Conservation (phyloP, 2,888 invertebrate genomes). For the Cordilura impudica region DNA sequence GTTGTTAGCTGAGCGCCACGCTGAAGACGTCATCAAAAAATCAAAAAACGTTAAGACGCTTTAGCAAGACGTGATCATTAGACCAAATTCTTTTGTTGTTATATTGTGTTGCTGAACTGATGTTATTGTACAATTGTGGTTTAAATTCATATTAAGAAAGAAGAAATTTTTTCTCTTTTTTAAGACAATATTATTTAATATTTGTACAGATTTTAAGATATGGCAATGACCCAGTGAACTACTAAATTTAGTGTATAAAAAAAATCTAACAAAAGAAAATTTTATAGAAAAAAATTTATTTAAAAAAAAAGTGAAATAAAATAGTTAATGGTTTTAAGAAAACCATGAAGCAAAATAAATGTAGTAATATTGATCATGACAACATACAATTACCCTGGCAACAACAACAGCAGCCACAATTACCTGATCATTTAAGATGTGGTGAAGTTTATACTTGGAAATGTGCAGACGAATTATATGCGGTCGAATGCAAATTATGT, state of each 20-base stretch:
- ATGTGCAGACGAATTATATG: conserved; percentile 71
- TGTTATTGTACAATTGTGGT: not conserved
- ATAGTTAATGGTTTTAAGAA: not conserved
- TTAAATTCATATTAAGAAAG: not conserved
- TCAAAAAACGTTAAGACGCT: not conserved
- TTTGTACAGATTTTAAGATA: not conserved
- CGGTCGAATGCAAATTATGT: conserved; percentile 71
- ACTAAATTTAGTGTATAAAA: too few relatives aligned
- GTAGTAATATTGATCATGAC: not conserved
- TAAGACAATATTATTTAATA: not conserved
- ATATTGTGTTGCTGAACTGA: not conserved
- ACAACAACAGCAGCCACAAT: not conserved
- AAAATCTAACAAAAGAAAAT: conserved; percentile 3
- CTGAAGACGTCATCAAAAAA: conserved; percentile 37
- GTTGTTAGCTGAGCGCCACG: conserved; percentile 44
- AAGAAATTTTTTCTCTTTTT: not conserved
- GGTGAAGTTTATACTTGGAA: conserved; percentile 72
- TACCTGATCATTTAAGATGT: conserved; percentile 66
- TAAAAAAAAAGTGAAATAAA: not conserved
- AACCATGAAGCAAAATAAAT: not conserved
- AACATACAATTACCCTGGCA: not conserved
- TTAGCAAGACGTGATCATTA: not conserved
- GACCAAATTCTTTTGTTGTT: not conserved
- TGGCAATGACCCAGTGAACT: conserved; percentile 35
- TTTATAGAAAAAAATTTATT: not conserved